Conservation (phyloP, 2,888 invertebrate genomes). For the Drosophila formosana region DNA sequence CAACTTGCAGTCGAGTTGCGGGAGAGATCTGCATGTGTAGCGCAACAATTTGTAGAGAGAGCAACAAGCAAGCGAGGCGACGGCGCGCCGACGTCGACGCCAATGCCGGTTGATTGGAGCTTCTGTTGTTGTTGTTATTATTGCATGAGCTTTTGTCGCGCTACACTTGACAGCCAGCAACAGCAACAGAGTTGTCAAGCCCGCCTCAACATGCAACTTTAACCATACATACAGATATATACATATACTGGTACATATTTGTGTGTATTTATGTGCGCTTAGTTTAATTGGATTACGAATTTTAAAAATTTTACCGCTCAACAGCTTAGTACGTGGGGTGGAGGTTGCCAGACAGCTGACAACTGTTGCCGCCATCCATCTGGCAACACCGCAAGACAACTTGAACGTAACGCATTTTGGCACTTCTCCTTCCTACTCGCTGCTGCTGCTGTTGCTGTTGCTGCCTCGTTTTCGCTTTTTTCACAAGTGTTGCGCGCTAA, state of each 20-base stretch:
- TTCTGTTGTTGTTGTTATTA: slow-evolving; percentile 17
- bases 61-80: slow-evolving; percentile 20
- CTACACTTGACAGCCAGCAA: slow-evolving; percentile 36
- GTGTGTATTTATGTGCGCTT: neutral
- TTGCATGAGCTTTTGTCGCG: slow-evolving; percentile 55
- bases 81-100: slow-evolving; percentile 25
- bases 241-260: neutral
- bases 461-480: slow-evolving; percentile 23
- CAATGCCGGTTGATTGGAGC: slow-evolving; percentile 25
- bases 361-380: slow-evolving; percentile 44
- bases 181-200: slow-evolving; percentile 47
- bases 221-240: neutral
- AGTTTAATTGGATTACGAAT: neutral
- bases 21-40: slow-evolving; percentile 43
- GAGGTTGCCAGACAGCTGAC: slow-evolving; percentile 18
- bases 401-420: slow-evolving; percentile 22
- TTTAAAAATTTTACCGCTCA: neutral
- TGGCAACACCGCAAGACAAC: slow-evolving; percentile 37
- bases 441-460: slow-evolving; percentile 19
- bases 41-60: slow-evolving; percentile 37
- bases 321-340: neutral
- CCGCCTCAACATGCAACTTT: slow-evolving; percentile 1
- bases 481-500: slow-evolving; percentile 55
- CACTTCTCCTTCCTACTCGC: slow-evolving; percentile 43
- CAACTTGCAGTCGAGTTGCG: slow-evolving; percentile 31